These are phyloP conservation scores for Orussus abietinus DNA, from an alignment of 1,140 invertebrate genomes.

Conservation along the genomic window DNA sequence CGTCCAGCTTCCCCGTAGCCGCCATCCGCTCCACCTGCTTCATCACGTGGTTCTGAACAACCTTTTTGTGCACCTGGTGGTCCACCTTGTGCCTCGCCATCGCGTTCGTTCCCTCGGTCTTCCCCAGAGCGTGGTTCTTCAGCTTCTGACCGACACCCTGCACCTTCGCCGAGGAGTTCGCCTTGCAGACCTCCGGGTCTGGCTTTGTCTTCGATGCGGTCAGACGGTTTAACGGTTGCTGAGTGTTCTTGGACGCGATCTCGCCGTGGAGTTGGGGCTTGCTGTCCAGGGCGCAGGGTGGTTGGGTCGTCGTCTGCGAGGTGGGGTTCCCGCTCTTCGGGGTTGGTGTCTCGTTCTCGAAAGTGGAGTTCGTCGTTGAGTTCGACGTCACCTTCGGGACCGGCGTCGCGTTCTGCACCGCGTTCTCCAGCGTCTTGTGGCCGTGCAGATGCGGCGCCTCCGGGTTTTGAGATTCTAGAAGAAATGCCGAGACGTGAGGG, in stretches of 20 bases:
- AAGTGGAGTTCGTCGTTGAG: conserved; percentile 23
- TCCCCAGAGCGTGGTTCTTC: conserved; percentile 38
- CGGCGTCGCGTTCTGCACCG: conserved; percentile 18
- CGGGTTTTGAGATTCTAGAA: conserved; percentile 48
- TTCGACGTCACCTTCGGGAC: conserved; percentile 24
- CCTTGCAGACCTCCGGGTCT: conserved; percentile 31
- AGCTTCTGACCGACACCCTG: conserved; percentile 38
- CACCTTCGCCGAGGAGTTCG: conserved; percentile 20
- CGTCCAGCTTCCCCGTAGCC: conserved; percentile 24
- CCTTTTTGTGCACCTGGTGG: conserved; percentile 34
- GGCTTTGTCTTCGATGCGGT: conserved; percentile 30
- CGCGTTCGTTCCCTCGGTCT: conserved; percentile 23
- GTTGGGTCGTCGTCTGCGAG: conserved; percentile 17
- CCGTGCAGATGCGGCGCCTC: conserved; percentile 38
- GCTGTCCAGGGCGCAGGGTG: conserved; percentile 23
- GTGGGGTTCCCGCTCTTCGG: conserved; percentile 14
- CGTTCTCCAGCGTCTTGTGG: conserved; percentile 33
- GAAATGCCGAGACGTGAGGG: no score
- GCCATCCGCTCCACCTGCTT: conserved; percentile 26
- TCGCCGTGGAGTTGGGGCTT: conserved; percentile 25
- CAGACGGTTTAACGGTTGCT: conserved; percentile 27
- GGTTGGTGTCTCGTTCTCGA: conserved; percentile 28
- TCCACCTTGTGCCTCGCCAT: conserved; percentile 37
- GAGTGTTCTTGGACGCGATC: conserved; percentile 21
- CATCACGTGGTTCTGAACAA: conserved; percentile 36